A percentile compares a stretch with the other conserved stretches of the same genome.
phyloP scores from a whole-genome alignment of 2,113 vertebrate species.

The Merops nubicus region DNA sequence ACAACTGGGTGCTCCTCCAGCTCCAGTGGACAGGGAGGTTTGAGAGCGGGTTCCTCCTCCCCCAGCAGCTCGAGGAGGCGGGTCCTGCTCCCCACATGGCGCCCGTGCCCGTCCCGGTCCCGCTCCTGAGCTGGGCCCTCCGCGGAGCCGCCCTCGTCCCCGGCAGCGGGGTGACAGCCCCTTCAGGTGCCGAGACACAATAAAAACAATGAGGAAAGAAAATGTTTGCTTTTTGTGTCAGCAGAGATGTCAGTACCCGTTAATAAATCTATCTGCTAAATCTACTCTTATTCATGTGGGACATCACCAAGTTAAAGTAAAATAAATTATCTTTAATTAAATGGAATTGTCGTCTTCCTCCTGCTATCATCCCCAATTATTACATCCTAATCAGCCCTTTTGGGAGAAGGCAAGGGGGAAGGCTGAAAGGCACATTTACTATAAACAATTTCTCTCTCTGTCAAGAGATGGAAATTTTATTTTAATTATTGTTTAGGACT shows the following conservation, averaged over 20 bases:
- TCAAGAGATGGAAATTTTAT: conserved; percentile 61
- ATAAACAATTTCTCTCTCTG: conserved; percentile 71
- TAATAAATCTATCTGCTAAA: conserved; percentile 82
- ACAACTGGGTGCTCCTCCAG: not conserved
- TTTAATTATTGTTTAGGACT: conserved; percentile 62
- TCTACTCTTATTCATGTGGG: conserved; percentile 82
- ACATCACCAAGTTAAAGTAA: conserved; percentile 81
- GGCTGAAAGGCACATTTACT: conserved; percentile 70
- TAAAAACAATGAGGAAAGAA: conserved; percentile 70
- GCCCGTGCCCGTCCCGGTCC: too few species aligned
- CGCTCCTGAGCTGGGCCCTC: conserved; percentile 23
- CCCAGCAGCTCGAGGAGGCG: too few species aligned
- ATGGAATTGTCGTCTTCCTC: conserved; percentile 85
- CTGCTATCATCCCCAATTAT: conserved; percentile 82
- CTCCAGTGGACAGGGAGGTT: too few species aligned
- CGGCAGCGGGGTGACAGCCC: not conserved
- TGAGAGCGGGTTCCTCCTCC: too few species aligned
- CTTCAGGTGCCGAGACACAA: conserved; percentile 67
- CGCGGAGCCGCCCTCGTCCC: not conserved
- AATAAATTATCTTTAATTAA: conserved; percentile 87
- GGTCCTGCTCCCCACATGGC: too few species aligned
- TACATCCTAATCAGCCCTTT: conserved; percentile 82
- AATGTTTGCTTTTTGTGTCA: conserved; percentile 79
- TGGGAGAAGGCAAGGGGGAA: conserved; percentile 74
- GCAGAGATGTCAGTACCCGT: conserved; percentile 77